Evolutionary conservation across 2,888 invertebrate species (phyloP).

Genomic region (Thyatira batis): DNA sequence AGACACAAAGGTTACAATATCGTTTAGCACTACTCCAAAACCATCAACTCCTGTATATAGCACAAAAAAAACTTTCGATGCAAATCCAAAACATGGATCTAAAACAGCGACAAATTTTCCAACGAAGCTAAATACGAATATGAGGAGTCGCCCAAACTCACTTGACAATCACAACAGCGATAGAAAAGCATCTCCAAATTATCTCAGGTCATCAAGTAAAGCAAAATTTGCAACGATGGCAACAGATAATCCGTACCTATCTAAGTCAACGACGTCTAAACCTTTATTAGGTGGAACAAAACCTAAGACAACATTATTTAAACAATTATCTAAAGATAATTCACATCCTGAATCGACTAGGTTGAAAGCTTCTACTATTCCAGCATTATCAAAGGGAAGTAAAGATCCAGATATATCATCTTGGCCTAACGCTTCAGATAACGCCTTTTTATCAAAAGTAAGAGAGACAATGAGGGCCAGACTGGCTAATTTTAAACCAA

Average conservation of each 20-base stretch:
- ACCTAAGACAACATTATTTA: not conserved
- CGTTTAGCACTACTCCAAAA: slow-evolving; percentile 32
- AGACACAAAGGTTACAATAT: slow-evolving; percentile 41
- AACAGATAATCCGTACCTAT: not conserved
- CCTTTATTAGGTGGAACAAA: not conserved
- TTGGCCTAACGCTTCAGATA: slow-evolving; percentile 37
- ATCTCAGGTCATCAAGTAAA: slow-evolving; percentile 10
- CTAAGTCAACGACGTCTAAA: not conserved
- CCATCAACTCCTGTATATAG: slow-evolving; percentile 11
- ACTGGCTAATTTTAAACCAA: slow-evolving; percentile 21
- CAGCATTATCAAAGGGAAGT: slow-evolving; percentile 9
- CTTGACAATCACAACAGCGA: slow-evolving; percentile 5
- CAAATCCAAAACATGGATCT: slow-evolving; percentile 9
- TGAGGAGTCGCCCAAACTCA: not conserved
- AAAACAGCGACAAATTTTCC: not conserved
- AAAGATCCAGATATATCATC: slow-evolving; percentile 12
- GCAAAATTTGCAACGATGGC: slow-evolving; percentile 10
- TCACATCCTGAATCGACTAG: not conserved
- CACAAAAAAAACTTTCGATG: not conserved
- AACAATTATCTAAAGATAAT: not conserved
- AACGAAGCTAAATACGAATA: not conserved
- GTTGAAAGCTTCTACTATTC: slow-evolving; percentile 11
- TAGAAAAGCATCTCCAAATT: slow-evolving; percentile 19
- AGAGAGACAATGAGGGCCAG: slow-evolving; percentile 42
- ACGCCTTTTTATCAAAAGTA: slow-evolving; percentile 43